phyloP scores from a whole-genome alignment of 2,797 vertebrate species.

The Novumbra hubbsi region DNA sequence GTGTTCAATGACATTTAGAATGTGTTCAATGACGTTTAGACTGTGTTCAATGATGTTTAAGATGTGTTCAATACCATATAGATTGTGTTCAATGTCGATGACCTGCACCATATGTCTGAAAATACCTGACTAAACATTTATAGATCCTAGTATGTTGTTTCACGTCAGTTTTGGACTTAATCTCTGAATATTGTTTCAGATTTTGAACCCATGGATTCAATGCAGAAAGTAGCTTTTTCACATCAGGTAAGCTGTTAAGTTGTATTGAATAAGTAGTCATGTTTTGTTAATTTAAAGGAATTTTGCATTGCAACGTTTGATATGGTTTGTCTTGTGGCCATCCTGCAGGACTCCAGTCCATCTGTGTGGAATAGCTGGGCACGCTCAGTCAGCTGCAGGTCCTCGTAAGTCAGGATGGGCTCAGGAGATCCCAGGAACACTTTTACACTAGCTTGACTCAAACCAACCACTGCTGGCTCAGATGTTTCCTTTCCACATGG shows the following conservation, averaged over 20 bases:
- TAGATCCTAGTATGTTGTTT: too few relatives aligned
- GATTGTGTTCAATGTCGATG: too few relatives aligned
- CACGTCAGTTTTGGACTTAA: too few relatives aligned
- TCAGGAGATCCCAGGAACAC: not conserved
- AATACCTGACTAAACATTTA: too few relatives aligned
- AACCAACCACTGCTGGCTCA: not conserved
- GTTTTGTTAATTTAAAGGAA: not conserved
- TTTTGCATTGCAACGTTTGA: not conserved
- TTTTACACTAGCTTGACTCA: not conserved
- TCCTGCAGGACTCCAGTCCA: conserved; percentile 62
- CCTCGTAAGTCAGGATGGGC: conserved; percentile 76
- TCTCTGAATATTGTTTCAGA: not conserved
- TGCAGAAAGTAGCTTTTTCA: not conserved
- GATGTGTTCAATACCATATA: too few relatives aligned
- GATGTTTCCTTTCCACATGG: not conserved
- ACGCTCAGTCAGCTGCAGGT: conserved; percentile 63
- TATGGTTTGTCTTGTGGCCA: conserved; percentile 12
- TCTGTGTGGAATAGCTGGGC: conserved; percentile 72
- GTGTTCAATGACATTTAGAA: too few relatives aligned
- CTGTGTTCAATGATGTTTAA: too few relatives aligned
- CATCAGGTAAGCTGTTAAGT: not conserved
- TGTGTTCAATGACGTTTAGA: too few relatives aligned
- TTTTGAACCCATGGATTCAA: not conserved
- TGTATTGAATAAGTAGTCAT: not conserved
- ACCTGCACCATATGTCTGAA: too few relatives aligned